phyloP scores from a whole-genome alignment of 92 coral and sea anemone genomes.

The Actinostola sp. region DNA sequence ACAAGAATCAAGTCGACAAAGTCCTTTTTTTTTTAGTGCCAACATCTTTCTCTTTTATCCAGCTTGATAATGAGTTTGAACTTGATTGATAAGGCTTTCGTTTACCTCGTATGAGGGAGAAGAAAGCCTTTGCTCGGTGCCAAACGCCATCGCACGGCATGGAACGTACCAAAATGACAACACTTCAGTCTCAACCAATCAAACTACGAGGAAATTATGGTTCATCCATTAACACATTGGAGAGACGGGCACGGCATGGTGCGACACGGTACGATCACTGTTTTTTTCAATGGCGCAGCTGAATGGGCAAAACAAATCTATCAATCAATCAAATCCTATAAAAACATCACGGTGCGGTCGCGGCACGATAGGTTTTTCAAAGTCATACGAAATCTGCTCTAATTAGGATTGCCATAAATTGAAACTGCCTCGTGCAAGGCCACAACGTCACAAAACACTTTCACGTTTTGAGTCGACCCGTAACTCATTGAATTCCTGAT shows the following conservation, averaged over 20 bases:
- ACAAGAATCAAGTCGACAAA: background rate
- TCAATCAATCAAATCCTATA: background rate
- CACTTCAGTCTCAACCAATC: background rate
- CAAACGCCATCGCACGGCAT: background rate
- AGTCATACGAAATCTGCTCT: too few relatives aligned
- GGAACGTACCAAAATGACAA: background rate
- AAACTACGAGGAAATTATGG: background rate
- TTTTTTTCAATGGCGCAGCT: background rate
- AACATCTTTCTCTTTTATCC: too few relatives aligned
- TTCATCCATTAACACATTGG: background rate
- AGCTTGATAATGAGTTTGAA: too few relatives aligned
- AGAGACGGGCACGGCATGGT: constrained; percentile 2
- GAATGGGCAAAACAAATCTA: background rate
- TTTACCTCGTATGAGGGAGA: too few relatives aligned
- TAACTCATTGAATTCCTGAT: too few relatives aligned
- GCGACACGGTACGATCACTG: background rate
- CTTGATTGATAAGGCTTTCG: too few relatives aligned
- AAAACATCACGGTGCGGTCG: constrained; percentile 13
- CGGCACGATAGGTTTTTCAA: too few relatives aligned
- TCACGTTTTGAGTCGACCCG: too few relatives aligned
- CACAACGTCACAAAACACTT: too few relatives aligned
- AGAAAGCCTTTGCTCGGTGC: background rate
- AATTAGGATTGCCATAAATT: too few relatives aligned
- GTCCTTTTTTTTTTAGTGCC: too few relatives aligned
- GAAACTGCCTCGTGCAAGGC: too few relatives aligned